Evolutionary conservation across 1,140 invertebrate species (phyloP).

Genomic region (Daktulosphaira vitifoliae): DNA sequence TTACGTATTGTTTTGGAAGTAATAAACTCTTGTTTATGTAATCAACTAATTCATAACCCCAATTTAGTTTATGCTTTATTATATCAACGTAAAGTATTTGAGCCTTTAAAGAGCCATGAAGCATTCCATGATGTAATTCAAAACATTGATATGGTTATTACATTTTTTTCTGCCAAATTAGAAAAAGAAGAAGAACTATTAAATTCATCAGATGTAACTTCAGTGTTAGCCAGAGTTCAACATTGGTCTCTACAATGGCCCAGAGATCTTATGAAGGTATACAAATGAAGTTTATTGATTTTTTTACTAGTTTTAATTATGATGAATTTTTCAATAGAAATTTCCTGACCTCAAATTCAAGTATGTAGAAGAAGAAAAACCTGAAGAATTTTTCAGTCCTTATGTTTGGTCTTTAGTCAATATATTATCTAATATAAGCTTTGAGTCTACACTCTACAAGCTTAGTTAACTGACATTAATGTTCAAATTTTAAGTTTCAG

Average conservation of each 20-base stretch:
- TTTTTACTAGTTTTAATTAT: too few species aligned
- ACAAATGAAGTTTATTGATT: too few species aligned
- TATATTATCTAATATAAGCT: conserved; percentile 28
- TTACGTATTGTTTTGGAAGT: conserved; percentile 93
- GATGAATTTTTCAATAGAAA: conserved; percentile 59
- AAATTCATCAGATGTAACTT: conserved; percentile 64
- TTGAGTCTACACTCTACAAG: conserved; percentile 34
- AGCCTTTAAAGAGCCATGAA: conserved; percentile 73
- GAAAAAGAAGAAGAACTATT: conserved; percentile 51
- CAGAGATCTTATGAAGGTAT: conserved; percentile 79
- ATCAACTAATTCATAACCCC: conserved; percentile 81
- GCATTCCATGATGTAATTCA: conserved; percentile 92
- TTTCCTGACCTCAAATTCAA: conserved; percentile 98
- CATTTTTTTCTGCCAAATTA: conserved; percentile 73
- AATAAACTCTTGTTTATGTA: conserved; percentile 82
- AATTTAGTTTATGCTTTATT: conserved; percentile 93
- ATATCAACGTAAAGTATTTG: conserved; percentile 87
- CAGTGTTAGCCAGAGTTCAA: conserved; percentile 78
- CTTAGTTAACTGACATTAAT: conserved; percentile 26
- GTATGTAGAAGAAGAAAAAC: conserved; percentile 97
- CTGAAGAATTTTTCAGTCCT: conserved; percentile 98
- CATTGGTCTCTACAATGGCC: conserved; percentile 81
- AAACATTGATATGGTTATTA: conserved; percentile 89
- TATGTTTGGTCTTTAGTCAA: conserved; percentile 91
- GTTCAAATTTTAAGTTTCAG: neutral